Base-by-base conservation (phyloP, 1,140 invertebrate genomes). In the Zaprionus ornatus region DNA sequence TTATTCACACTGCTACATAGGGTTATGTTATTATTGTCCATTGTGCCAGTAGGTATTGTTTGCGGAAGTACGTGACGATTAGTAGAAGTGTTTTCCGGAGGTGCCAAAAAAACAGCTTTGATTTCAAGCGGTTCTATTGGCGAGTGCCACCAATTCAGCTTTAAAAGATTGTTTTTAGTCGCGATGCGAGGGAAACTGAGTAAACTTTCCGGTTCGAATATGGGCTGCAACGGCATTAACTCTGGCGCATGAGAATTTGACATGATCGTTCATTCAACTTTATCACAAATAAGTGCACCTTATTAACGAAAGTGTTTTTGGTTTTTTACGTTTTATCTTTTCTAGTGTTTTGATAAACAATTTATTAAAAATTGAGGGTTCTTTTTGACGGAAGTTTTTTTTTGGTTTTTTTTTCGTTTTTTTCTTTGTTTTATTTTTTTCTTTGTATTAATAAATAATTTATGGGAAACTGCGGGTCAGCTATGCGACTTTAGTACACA, bases 141-240 rank as follows among this genome's bases (percentile, higher is more conserved):
- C 4, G 88, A 80, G 62, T 91, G 73, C 90, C 90, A 91, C 90
- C 90, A 91, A 42, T 83, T 85, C 10, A 91, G 73, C 54, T 91
- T 91, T 1, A 91, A 62, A 1, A 77, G 27, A 66, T 91, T 91
- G 21, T 82, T 88, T 57, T 90, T 91, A 10, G 72, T 81, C 6
- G 85, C 85, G 23, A 81, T 85, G 19, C 69, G 35, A n/a, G 85
- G 68, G 17, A 84, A 63, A 12, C 70, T 50, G 23, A 55, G 48
- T 37, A 65, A 52, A 40, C 17, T 48, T 19, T 37, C 63, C 13
- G 55, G 52, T 25, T 42, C 50, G 4, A 55, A 9, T 4, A 80
- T 32, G 9, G 74, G 62, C 19, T 90, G 73, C 19, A 88, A 37
- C 4, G 83, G 67, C 40, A 90, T 55, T 4, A 67, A 37, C 42